These are phyloP conservation scores for Plagodis pulveraria DNA, from an alignment of 2,888 invertebrate species.

Conservation along the genomic window DNA sequence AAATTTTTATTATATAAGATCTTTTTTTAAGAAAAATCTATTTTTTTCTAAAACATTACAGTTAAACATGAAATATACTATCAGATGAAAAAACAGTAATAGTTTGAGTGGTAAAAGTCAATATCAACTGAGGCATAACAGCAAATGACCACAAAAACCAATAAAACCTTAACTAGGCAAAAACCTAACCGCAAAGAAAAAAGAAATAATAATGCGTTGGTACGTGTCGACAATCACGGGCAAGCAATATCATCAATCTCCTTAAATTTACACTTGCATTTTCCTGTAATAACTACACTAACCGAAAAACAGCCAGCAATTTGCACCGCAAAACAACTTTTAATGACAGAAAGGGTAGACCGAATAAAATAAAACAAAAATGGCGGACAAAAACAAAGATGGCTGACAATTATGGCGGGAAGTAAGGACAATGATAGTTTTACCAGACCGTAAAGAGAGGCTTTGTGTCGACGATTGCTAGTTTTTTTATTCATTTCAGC, in stretches of 20 bases:
- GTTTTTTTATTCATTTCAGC: constrained; percentile 42
- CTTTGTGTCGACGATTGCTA: constrained; percentile 44
- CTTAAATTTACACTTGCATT: constrained; percentile 1
- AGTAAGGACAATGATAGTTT: constrained; percentile 61
- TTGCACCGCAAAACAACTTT: constrained; percentile 39
- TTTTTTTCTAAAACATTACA: too few relatives aligned
- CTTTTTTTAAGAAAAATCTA: too few relatives aligned
- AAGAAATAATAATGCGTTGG: constrained; percentile 1
- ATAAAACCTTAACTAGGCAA: constrained; percentile 16
- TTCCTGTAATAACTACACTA: constrained; percentile 21
- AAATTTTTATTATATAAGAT: too few relatives aligned
- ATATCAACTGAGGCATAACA: background rate
- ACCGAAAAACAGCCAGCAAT: constrained; percentile 36
- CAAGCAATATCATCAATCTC: constrained; percentile 7
- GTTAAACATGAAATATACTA: background rate
- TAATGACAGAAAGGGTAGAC: constrained; percentile 48
- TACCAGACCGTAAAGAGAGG: constrained; percentile 62
- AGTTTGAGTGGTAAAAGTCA: constrained; percentile 1
- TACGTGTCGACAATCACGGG: constrained; percentile 7
- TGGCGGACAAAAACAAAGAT: constrained; percentile 39
- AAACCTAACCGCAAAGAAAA: constrained; percentile 1
- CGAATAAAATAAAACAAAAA: constrained; percentile 45
- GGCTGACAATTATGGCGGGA: constrained; percentile 57
- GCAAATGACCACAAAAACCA: constrained; percentile 5
- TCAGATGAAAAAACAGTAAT: background rate